phyloP scores from a whole-genome alignment of 2,113 vertebrate genomes.

The Aviceda subcristata region DNA sequence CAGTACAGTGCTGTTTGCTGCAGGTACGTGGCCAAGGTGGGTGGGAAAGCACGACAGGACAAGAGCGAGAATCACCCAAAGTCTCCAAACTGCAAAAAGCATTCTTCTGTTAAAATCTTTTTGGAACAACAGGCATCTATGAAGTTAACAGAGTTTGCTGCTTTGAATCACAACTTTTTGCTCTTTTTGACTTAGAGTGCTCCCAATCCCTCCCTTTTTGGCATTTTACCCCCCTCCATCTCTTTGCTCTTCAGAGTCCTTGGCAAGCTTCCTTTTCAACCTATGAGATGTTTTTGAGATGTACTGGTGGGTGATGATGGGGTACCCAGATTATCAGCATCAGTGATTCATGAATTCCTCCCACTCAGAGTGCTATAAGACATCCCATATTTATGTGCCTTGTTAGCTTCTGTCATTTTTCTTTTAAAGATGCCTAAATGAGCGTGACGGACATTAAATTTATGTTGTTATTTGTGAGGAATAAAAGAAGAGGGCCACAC shows the following conservation, averaged over 20 bases:
- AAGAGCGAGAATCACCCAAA: background rate
- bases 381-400: background rate
- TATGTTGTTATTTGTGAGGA: background rate
- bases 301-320: background rate
- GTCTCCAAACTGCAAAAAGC: background rate
- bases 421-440: background rate
- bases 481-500: background rate
- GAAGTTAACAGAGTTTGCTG: background rate
- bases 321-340: background rate
- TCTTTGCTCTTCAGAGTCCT: background rate
- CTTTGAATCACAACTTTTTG: background rate
- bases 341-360: background rate
- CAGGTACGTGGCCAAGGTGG: background rate
- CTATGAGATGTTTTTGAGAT: background rate
- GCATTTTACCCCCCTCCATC: background rate
- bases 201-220: background rate
- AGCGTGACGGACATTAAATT: background rate
- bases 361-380: background rate
- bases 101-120: background rate
- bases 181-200: background rate
- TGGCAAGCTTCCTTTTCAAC: background rate
- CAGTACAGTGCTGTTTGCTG: background rate
- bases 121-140: background rate
- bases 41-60: background rate
- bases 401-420: background rate